phyloP scores from a whole-genome alignment of 2,113 vertebrate species.

The Hippopotamus amphibius region DNA sequence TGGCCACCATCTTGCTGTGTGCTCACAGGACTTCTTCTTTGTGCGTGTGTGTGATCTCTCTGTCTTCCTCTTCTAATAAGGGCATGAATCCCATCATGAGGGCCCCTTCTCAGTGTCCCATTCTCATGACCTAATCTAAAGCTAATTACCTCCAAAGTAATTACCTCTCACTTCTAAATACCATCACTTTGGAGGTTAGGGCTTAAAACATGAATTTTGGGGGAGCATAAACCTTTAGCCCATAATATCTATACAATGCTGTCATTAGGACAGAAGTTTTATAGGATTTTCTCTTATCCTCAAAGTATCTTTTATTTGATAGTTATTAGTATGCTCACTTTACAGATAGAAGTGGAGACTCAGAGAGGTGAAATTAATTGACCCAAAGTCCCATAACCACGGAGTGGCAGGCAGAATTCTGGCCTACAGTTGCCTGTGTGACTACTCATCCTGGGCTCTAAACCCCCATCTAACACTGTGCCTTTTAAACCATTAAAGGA shows the following conservation, averaged over 20 bases:
- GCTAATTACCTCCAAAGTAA: neutral
- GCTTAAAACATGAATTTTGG: neutral
- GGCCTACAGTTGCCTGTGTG: neutral
- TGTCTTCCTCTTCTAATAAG: neutral
- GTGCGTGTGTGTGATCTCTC: accelerated
- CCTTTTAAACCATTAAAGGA: neutral
- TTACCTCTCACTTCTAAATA: neutral
- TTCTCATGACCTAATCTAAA: neutral
- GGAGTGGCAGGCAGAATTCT: neutral
- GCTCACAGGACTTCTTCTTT: neutral
- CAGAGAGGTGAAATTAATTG: slow-evolving; percentile 26
- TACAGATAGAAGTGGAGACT: neutral
- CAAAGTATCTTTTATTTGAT: neutral
- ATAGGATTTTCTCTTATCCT: neutral
- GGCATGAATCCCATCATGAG: neutral
- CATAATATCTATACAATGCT: neutral
- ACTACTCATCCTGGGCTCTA: neutral
- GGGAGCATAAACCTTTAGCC: neutral
- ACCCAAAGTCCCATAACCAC: neutral
- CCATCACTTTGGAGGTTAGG: neutral
- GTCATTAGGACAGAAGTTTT: neutral
- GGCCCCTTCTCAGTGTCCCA: neutral
- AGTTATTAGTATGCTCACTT: neutral
- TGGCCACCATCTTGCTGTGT: too few relatives aligned
- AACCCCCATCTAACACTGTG: too few relatives aligned